Conservation (phyloP, 2,113 vertebrate genomes). For the Oreochromis spilurus region DNA sequence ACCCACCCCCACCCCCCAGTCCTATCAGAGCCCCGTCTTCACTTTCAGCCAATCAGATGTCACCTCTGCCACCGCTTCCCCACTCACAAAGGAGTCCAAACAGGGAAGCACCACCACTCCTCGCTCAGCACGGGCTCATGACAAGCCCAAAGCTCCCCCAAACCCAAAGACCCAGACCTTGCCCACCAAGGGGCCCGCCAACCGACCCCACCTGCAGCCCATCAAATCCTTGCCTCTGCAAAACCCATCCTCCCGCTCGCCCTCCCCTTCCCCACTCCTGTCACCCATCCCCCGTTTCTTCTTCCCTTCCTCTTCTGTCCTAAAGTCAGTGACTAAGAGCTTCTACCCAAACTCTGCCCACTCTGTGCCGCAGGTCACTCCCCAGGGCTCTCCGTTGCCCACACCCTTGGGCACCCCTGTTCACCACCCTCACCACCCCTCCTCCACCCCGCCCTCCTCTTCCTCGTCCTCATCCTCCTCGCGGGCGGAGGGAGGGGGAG, state of each 20-base stretch:
- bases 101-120: conserved; percentile 63
- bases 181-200: conserved; percentile 78
- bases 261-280: conserved; percentile 77
- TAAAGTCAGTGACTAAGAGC: conserved; percentile 79
- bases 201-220: conserved; percentile 80
- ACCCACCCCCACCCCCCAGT: conserved; percentile 45
- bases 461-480: conserved; percentile 79
- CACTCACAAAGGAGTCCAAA: conserved; percentile 73
- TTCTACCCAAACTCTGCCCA: conserved; percentile 78
- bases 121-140: conserved; percentile 69
- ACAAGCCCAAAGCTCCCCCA: conserved; percentile 62
- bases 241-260: conserved; percentile 73
- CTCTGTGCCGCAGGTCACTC: conserved; percentile 82
- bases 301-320: conserved; percentile 81
- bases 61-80: conserved; percentile 61
- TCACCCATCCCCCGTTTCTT: conserved; percentile 78
- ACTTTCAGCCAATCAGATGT: conserved; percentile 85
- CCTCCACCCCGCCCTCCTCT: conserved; percentile 76
- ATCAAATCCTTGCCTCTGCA: conserved; percentile 82
- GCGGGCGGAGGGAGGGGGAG: conserved; percentile 74
- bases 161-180: conserved; percentile 87
- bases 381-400: conserved; percentile 86
- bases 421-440: conserved; percentile 77
- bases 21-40: conserved; percentile 87
- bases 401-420: conserved; percentile 83